Evolutionary conservation across 2,888 invertebrate genomes (phyloP).

Genomic region (Stenichneumon culpator): DNA sequence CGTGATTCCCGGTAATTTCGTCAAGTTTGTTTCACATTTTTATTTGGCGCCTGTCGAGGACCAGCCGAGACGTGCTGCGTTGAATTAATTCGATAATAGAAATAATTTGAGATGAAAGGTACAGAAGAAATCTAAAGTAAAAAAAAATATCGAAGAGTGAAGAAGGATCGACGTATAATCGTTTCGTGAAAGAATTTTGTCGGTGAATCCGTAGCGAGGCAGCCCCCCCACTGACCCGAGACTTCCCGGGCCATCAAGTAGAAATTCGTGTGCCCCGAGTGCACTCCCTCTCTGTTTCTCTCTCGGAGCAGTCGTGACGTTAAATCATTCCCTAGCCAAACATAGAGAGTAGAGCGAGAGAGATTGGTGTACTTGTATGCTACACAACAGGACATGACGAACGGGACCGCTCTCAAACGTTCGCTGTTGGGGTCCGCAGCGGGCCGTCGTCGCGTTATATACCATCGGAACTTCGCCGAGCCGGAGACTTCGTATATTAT

Average conservation of each 20-base stretch:
- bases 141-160: conserved; percentile 61
- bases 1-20: conserved; percentile 26
- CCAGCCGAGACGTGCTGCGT: conserved; percentile 45
- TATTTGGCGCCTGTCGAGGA: conserved; percentile 59
- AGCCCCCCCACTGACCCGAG: conserved; percentile 78
- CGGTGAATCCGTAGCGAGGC: conserved; percentile 62
- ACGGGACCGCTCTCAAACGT: conserved; percentile 78
- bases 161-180: conserved; percentile 76
- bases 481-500: conserved; percentile 65
- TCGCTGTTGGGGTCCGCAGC: conserved; percentile 84
- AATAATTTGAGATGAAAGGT: conserved; percentile 49
- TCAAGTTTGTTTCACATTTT: conserved; percentile 49
- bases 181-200: conserved; percentile 83
- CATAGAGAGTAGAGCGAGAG: conserved; percentile 77
- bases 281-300: conserved; percentile 6
- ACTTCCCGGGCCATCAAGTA: conserved; percentile 78
- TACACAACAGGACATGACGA: conserved; percentile 68
- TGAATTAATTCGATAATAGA: conserved; percentile 71
- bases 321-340: conserved; percentile 84
- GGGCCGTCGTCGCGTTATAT: conserved; percentile 76
- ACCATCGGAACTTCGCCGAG: conserved; percentile 11
- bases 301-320: conserved; percentile 69
- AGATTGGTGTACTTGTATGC: conserved; percentile 69
- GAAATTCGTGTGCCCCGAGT: conserved; percentile 73
- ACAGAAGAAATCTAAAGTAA: conserved; percentile 28